Percentiles rank a stretch among this genome's conserved stretches.
Evolutionary conservation across 2,113 vertebrate species (phyloP).

Genomic region (Hydropotes inermis): DNA sequence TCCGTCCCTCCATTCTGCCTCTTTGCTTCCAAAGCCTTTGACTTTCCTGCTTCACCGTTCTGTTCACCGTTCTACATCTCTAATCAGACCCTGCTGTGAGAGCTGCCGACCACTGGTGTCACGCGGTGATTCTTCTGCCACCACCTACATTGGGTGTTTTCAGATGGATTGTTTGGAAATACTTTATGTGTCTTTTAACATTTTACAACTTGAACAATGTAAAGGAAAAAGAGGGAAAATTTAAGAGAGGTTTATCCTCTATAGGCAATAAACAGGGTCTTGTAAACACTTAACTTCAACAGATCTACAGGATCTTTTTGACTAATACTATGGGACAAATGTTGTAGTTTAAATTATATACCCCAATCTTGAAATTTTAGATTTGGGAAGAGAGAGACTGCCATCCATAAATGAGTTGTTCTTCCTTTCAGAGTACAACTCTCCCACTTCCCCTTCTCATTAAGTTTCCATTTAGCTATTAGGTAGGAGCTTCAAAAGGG

Average conservation of each 20-base stretch:
- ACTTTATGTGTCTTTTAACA: not conserved
- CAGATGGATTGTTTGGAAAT: not conserved
- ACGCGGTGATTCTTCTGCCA: not conserved
- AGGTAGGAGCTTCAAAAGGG: conserved; percentile 46
- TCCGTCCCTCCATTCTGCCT: not conserved
- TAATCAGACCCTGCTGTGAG: not conserved
- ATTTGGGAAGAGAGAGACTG: not conserved
- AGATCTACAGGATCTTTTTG: not conserved
- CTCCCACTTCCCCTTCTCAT: conserved; percentile 42
- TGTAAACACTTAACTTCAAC: not conserved
- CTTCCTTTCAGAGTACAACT: not conserved
- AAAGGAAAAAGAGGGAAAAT: not conserved
- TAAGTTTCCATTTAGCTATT: conserved; percentile 53
- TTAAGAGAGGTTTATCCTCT: not conserved
- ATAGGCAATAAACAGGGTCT: not conserved
- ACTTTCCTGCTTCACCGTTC: not conserved
- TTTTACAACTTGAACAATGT: not conserved
- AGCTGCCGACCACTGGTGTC: not conserved
- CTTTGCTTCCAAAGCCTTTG: not conserved
- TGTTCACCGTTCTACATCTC: fast-evolving
- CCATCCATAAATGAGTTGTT: not conserved
- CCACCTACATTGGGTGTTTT: not conserved
- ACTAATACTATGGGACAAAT: not conserved
- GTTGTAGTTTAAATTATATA: not conserved
- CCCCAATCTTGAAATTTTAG: not conserved